These are phyloP conservation scores for Epicampocera succincta DNA, from an alignment of 2,888 invertebrate genomes.

Conservation along the genomic window DNA sequence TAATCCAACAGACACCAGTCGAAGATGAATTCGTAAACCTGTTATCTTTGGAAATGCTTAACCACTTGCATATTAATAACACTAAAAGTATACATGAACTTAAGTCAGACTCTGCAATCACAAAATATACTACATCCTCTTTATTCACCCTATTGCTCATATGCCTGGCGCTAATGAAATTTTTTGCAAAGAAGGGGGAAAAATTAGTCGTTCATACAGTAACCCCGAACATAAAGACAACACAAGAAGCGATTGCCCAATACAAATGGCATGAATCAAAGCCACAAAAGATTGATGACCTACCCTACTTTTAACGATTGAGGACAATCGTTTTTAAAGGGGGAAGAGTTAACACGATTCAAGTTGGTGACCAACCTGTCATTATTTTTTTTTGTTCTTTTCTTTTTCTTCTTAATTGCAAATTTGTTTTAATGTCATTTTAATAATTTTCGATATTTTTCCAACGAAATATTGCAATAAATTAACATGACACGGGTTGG, in stretches of 20 bases:
- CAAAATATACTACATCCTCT: slow-evolving; percentile 1
- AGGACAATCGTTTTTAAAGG: slow-evolving; percentile 19
- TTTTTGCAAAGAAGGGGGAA: slow-evolving; percentile 22
- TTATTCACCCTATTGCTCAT: slow-evolving; percentile 15
- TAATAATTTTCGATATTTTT: too few relatives aligned
- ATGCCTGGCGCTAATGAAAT: slow-evolving; percentile 9
- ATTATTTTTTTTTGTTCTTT: too few relatives aligned
- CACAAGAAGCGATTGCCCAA: background rate
- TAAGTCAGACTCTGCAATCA: slow-evolving; percentile 26
- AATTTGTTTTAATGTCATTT: background rate
- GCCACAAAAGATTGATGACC: slow-evolving; percentile 24
- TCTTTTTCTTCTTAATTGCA: background rate
- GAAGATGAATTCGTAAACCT: slow-evolving; percentile 27
- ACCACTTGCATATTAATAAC: slow-evolving; percentile 36
- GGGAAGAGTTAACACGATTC: slow-evolving; percentile 27
- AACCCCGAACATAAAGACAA: background rate
- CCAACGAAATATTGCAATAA: too few relatives aligned
- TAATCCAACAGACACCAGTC: slow-evolving; percentile 1
- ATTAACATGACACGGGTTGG: too few relatives aligned
- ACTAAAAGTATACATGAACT: slow-evolving; percentile 32
- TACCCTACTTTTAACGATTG: slow-evolving; percentile 20
- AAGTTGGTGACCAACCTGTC: background rate
- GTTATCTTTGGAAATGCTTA: slow-evolving; percentile 10
- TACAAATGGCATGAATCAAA: slow-evolving; percentile 15
- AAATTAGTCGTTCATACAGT: slow-evolving; percentile 26